Evolutionary conservation across 2,113 vertebrate genomes (phyloP).

Genomic region (Plecturocebus donacophilus): DNA sequence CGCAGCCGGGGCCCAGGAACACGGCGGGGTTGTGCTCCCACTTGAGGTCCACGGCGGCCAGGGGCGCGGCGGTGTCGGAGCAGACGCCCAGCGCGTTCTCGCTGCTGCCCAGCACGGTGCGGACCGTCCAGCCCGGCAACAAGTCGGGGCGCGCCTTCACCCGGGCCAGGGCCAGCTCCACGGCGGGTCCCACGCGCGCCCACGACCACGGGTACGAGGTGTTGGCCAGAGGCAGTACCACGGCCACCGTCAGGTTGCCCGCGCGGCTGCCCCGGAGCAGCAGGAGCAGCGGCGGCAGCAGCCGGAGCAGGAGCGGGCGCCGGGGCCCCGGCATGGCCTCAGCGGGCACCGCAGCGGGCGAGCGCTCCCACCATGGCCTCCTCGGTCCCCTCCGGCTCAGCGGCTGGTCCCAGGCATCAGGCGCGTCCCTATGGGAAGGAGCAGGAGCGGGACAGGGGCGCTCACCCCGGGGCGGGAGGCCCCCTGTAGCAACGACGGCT

Average conservation of each 20-base stretch:
- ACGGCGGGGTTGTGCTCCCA: constrained; percentile 87
- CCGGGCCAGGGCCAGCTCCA: constrained; percentile 84
- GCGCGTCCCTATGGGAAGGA: constrained; percentile 37
- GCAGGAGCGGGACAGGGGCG: neutral
- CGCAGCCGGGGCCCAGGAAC: constrained; percentile 94
- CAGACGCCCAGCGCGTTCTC: constrained; percentile 89
- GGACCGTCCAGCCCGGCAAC: constrained; percentile 84
- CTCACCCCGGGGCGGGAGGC: constrained; percentile 6
- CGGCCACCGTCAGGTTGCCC: constrained; percentile 88
- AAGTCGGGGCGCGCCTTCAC: constrained; percentile 84
- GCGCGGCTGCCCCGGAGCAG: constrained; percentile 52
- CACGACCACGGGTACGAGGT: constrained; percentile 95
- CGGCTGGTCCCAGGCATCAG: constrained; percentile 42
- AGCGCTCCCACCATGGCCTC: constrained; percentile 47
- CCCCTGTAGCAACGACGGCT: neutral
- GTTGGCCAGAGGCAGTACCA: constrained; percentile 92
- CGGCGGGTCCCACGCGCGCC: constrained; percentile 92
- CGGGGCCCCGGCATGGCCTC: constrained; percentile 46
- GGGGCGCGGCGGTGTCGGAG: constrained; percentile 91
- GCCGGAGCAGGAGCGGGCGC: constrained; percentile 32
- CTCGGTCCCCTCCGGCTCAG: neutral
- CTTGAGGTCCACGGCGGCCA: constrained; percentile 92
- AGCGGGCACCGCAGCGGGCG: constrained; percentile 27
- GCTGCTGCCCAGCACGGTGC: constrained; percentile 89
- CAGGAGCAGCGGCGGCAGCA: constrained; percentile 41